Conservation (phyloP, 2,797 vertebrate species). For the Ispidina lecontei region DNA sequence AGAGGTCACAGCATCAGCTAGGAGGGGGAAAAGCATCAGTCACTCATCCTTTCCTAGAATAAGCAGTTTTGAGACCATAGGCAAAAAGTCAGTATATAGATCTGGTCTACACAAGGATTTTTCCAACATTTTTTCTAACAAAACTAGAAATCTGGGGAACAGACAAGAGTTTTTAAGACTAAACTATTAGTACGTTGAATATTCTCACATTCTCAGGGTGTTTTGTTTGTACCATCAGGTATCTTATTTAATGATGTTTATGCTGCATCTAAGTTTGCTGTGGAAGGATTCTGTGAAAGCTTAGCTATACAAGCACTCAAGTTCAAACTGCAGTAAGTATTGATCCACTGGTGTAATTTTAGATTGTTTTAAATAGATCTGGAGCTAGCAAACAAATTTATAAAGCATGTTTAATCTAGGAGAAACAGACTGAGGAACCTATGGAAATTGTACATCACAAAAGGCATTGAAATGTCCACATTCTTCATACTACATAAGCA, state of each 20-base stretch:
- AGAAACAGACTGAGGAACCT: neutral
- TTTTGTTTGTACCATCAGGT: constrained; percentile 58
- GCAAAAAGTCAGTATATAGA: neutral
- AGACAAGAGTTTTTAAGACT: neutral
- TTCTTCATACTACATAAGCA: neutral
- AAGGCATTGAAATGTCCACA: neutral
- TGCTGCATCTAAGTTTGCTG: constrained; percentile 89
- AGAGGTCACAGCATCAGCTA: neutral
- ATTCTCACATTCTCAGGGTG: neutral
- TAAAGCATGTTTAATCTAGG: neutral
- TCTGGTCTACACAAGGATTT: neutral
- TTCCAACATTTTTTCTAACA: neutral
- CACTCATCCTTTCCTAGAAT: neutral
- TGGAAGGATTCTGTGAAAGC: constrained; percentile 90
- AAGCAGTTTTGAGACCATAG: neutral
- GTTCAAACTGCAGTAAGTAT: constrained; percentile 88
- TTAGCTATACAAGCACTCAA: constrained; percentile 87
- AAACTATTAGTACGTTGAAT: neutral
- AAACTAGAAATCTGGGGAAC: neutral
- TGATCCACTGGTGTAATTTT: neutral
- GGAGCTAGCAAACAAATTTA: neutral
- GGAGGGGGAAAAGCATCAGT: neutral
- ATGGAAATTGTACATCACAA: neutral
- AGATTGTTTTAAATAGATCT: neutral
- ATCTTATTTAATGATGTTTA: constrained; percentile 91